Evolutionary conservation across 1,140 invertebrate species (phyloP), one percentile per base, ranked within the genome.

Genomic region (Heliconius eleuchia): DNA sequence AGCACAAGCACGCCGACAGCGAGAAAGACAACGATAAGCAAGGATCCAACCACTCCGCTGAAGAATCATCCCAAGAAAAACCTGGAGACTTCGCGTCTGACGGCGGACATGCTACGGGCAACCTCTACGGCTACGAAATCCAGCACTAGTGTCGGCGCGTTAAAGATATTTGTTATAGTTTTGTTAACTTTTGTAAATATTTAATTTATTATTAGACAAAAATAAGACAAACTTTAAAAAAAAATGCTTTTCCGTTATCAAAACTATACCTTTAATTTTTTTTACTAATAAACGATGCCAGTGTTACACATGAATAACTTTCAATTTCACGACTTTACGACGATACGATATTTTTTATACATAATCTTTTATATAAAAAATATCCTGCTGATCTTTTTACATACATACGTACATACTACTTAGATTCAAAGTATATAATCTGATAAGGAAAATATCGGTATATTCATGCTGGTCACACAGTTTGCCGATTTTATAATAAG

Each of bases 161-260:
- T 87, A 78, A 84, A 84, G 66, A 85, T 86, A 46, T 73, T 90
- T 89, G 83, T 91, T 90, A 87, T 86, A 86, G 71, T 88, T 83
- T 90, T 93, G 87, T 94, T 94, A 83, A 87, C 82, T 88, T 89
- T 93, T 93, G 91, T 93, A 93, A 93, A 94, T 93, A 92, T 88
- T 71, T 88, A 86, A 83, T 77, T 81, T 86, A 87, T 83, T 83
- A 84, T 80, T 88, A 88, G 80, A 86, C 83, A 71, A 77, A 78
- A 75, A 79, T 82, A 76, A 72, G 71, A 55, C 39, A 30, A 37
- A 50, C 8, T 66, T 42, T 34, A 11, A 19, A 30, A 46, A 66
- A 19, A 66, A 70, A 46, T 70, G 50, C 74, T 66, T 76, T 66
- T 76, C 46, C 46, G 50, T 77, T 77, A 23, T 55, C 70, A 77